These are phyloP conservation scores for Myripristis jacobus DNA, from an alignment of 2,797 vertebrate genomes.

Conservation along the genomic window DNA sequence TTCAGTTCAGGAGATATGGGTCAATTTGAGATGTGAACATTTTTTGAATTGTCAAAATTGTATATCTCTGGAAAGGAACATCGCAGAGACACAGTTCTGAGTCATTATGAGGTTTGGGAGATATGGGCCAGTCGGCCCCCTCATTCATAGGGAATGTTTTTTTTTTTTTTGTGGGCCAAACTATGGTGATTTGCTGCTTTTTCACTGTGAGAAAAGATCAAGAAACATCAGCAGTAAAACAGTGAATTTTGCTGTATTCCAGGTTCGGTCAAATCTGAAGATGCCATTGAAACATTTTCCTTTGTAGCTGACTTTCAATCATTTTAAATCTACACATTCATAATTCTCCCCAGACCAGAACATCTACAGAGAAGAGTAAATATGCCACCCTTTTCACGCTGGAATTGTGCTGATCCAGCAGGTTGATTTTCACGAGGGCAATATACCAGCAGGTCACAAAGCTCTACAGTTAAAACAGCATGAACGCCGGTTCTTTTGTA, in stretches of 20 bases:
- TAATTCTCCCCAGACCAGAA: slow-evolving; percentile 31
- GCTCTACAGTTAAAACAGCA: slow-evolving; percentile 60
- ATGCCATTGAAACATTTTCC: not conserved
- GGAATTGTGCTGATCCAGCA: slow-evolving; percentile 59
- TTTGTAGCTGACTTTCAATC: slow-evolving; percentile 42
- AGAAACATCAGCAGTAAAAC: too few relatives aligned
- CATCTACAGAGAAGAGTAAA: slow-evolving; percentile 38
- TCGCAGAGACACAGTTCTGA: too few relatives aligned
- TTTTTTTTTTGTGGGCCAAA: too few relatives aligned
- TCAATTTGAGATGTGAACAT: too few relatives aligned
- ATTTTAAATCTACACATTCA: not conserved
- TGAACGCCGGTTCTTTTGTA: slow-evolving; percentile 42
- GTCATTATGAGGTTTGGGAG: too few relatives aligned
- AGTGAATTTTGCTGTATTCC: not conserved
- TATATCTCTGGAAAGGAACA: too few relatives aligned
- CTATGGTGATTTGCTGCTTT: too few relatives aligned
- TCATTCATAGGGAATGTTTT: too few relatives aligned
- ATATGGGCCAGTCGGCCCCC: too few relatives aligned
- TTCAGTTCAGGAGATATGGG: too few relatives aligned
- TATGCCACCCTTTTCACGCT: slow-evolving; percentile 2
- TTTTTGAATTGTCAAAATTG: too few relatives aligned
- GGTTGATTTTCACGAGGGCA: slow-evolving; percentile 51
- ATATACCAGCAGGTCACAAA: slow-evolving; percentile 69
- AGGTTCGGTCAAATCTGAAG: not conserved
- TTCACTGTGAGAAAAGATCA: too few relatives aligned